Percentiles rank a stretch among this genome's conserved stretches.
Conservation (phyloP, 2,797 vertebrate genomes). For the Amazona ochrocephala region DNA sequence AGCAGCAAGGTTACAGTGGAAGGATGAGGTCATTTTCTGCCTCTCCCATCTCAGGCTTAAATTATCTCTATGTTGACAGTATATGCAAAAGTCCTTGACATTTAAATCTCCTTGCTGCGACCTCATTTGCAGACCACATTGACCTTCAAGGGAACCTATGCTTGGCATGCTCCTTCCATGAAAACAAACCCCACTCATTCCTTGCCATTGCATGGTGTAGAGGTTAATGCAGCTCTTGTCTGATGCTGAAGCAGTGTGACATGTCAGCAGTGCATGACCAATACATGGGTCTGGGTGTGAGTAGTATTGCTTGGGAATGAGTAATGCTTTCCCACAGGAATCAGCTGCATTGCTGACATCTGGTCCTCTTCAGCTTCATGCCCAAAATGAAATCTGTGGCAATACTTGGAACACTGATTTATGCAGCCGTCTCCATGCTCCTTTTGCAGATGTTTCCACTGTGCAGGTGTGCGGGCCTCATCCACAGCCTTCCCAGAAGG, state of each 20-base stretch:
- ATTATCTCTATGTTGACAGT: neutral
- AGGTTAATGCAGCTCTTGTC: neutral
- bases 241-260: neutral
- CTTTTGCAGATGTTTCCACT: neutral
- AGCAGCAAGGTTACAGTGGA: slow-evolving; percentile 33
- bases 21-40: slow-evolving; percentile 51
- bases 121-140: neutral
- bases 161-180: fast-evolving
- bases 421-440: neutral
- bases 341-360: neutral
- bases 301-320: neutral
- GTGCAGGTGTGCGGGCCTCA: neutral
- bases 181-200: neutral
- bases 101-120: neutral
- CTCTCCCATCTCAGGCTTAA: slow-evolving; percentile 38
- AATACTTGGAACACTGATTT: neutral
- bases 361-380: neutral
- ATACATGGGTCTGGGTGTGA: fast-evolving
- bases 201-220: fast-evolving
- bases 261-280: neutral
- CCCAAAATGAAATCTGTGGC: neutral
- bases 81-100: neutral
- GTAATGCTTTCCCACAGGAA: neutral
- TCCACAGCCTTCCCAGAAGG: neutral
- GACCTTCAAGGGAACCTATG: neutral